Base-by-base conservation (phyloP, 2,113 vertebrate genomes). In the Mobula birostris region DNA sequence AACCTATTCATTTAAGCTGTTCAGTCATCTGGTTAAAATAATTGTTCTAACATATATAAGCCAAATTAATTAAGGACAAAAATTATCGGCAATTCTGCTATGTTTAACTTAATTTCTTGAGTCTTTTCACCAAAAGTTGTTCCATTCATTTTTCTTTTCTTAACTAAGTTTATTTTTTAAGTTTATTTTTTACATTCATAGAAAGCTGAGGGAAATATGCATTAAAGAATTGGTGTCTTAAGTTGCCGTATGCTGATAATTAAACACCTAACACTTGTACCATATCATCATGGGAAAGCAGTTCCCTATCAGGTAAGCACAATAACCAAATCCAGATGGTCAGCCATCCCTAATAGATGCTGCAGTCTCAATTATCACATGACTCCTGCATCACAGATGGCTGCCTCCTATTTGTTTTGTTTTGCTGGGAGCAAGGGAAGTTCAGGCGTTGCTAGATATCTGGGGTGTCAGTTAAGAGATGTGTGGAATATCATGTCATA, bases 281-380 rank as follows among this genome's bases (percentile, higher is more conserved):
- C n/a, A 63, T 88, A 29, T 29, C 58, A 88, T 12, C 29, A 66
- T 68, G 85, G 29, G 85, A 90, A 90, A 68, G 0, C 85, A 66
- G 12, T 68, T 90, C 19, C 29, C 85, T 27, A 66, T n/a, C 85
- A 90, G 29, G 29, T 1, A 2, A 15, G 61, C 1, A 66, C 63
- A 36, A 90, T 32, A 90, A 32, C 72, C 72, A 74, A 74, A 21
- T 74, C 85, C 85, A 90, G 61, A 90, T 90, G 85, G 61, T n/a
- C n/a, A 68, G 85, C n/a, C 58, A 32, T 11, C 32, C 61, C 66
- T 90, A 66, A 32, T 66, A 90, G 29, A 32, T 40, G 40, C 91
- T 76, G 70, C 19, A 48, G 91, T 93, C 56, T 93, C 61, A 27
- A 48, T 93, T 74, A 93, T 93, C 91, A 36, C 72, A 48, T 7